phyloP scores from a whole-genome alignment of 2,113 vertebrate genomes.

The Solea senegalensis region DNA sequence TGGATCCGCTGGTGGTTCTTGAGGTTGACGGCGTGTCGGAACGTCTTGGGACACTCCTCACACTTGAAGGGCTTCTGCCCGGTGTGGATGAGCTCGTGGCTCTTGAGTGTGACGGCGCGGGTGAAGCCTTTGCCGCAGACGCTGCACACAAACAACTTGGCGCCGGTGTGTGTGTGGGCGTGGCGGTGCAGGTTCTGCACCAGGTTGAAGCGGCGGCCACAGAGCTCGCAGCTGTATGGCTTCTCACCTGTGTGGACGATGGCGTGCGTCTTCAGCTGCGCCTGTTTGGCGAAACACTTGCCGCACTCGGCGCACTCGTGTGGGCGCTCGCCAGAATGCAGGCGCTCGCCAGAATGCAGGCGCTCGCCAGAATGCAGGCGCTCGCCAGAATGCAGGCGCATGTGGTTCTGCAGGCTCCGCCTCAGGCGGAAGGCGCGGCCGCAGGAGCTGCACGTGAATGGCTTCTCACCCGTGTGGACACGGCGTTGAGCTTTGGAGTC shows the following conservation, averaged over 20 bases:
- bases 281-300: slow-evolving; percentile 73
- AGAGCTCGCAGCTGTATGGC: slow-evolving; percentile 69
- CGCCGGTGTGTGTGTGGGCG: slow-evolving; percentile 64
- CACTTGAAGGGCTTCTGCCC: slow-evolving; percentile 77
- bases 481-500: slow-evolving; percentile 64
- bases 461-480: slow-evolving; percentile 70
- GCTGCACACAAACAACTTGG: slow-evolving; percentile 70
- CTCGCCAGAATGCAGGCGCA: slow-evolving; percentile 62
- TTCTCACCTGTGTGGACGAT: slow-evolving; percentile 75
- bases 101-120: slow-evolving; percentile 72
- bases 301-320: slow-evolving; percentile 69
- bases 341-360: slow-evolving; percentile 63
- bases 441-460: slow-evolving; percentile 69
- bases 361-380: no score
- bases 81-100: slow-evolving; percentile 78
- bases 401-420: slow-evolving; percentile 70
- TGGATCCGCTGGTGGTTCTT: slow-evolving; percentile 77
- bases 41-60: slow-evolving; percentile 68
- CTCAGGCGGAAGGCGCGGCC: slow-evolving; percentile 67
- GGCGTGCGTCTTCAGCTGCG: slow-evolving; percentile 76
- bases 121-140: slow-evolving; percentile 80
- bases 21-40: slow-evolving; percentile 78
- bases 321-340: slow-evolving; percentile 68
- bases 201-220: slow-evolving; percentile 78
- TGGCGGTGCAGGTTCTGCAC: slow-evolving; percentile 79